Evolutionary conservation across 2,113 vertebrate species (phyloP), one percentile per base, ranked within the genome.

Genomic region (Anarhynchus alexandrinus): DNA sequence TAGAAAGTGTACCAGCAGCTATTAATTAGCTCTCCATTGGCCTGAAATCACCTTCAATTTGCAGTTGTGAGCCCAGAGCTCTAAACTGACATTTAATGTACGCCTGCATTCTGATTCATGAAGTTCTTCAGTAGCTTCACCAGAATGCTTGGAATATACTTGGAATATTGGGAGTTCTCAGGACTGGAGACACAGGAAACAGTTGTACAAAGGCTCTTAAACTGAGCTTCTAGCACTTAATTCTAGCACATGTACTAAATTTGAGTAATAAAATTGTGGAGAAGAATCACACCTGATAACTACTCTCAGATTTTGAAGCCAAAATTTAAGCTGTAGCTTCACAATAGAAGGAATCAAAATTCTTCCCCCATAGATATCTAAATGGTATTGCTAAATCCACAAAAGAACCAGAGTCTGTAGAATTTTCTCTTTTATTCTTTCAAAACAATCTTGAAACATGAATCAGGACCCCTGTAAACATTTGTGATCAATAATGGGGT

Each of bases 31-130:
- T 82, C 77, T 64, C 42, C 51, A 11, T 2, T 29, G 26, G 38
- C 15, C 42, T 61, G 22, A 52, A 94, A 89, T 42, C 19, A 81
- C 38, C 61, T 82, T 67, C 11, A 40, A 26, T 43, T 47, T 32
- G 11, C 55, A 86, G 57, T 5, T 64, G 20, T 51, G 19, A 93
- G 57, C 47, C 16, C 27, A 43, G 38, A 88, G 36, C 13, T 64
- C 47, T 66, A 81, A 70, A 66, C 5, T 36, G 22, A 70, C 29
- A 61, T 14, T 67, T 78, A 66, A 87, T 0, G 3, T 45, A 71
- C 0, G 0, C 20, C 55, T 74, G 19, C 45, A 62, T 36, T 66
- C 64, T 18, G 32, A 74, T 32, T 67, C 42, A 62, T 23, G 0
- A 82, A 51, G 22, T 66, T 87, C 29, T 79, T 76, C 7, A 38